Base-by-base conservation (phyloP, 2,888 invertebrate species). In the Microctonus brassicae region DNA sequence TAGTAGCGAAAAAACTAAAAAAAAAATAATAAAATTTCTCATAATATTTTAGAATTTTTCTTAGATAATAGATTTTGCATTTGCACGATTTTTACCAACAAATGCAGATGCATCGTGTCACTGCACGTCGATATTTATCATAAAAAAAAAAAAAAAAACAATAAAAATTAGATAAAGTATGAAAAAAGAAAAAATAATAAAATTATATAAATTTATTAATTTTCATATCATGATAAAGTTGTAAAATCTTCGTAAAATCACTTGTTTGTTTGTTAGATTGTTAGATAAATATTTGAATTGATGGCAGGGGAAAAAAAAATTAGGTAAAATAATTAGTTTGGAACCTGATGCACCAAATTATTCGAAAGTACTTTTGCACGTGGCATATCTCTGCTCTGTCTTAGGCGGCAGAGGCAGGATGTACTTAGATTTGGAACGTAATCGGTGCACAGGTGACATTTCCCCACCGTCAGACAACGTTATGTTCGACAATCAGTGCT, bases 401-500 rank as follows among this genome's bases (percentile, higher is more conserved):
- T 84, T 87, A 88, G 87, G 84, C 82, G 83, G 82, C 80, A 85
- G 86, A 82, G 80, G 80, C 80, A 86, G 85, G 85, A 85, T 83
- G 73, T 96, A 95, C 88, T 89, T 85, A 81, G 85, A 85, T 88
- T 90, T 96, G 85, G 95, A 95, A 82, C 84, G 83, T 83, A 86
- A 85, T 84, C 86, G 86, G 79, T 85, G 85, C 84, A 83, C 89
- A 80, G 90, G 90, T 80, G 91, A 91, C 81, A 89, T 90, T 77
- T 96, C 96, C 0, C 97, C 97, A 67, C 96, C 97, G 3, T 97
- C 97, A 64, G 97, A 97, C 89, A 95, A 96, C 88, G 95, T 95
- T 77, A 94, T 96, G 90, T 97, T 97, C 88, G 97, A 97, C 91
- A 96, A 97, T 90, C 96, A 96, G 87, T 97, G 97, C 89, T 97